Percentiles rank a stretch among this genome's conserved stretches.
phyloP scores from a whole-genome alignment of 1,140 invertebrate species.

The Zaprionus nigranus region DNA sequence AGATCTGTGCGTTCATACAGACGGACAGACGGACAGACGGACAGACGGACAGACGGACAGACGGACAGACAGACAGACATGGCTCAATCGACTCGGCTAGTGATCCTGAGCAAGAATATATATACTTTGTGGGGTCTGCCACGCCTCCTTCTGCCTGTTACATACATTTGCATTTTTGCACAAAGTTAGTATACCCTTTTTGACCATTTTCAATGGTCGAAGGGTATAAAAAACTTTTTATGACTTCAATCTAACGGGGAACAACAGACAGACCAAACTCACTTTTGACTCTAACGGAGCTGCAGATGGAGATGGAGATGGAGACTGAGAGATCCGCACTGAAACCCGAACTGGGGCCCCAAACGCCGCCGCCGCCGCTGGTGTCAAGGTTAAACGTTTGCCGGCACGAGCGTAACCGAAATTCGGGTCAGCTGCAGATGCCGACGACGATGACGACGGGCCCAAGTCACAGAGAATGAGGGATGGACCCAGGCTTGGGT shows the following conservation, averaged over 20 bases:
- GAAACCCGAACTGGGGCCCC: conserved; percentile 2
- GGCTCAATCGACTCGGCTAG: too few relatives aligned
- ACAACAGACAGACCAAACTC: conserved; percentile 40
- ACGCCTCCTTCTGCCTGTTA: too few relatives aligned
- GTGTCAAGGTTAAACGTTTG: conserved; percentile 76
- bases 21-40: too few relatives aligned
- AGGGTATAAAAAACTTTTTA: conserved; percentile 61
- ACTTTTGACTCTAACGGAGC: conserved; percentile 66
- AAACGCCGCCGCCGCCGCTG: conserved; percentile 38
- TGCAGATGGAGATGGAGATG: too few relatives aligned
- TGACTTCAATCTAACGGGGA: conserved; percentile 70
- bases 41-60: too few relatives aligned
- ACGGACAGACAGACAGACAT: too few relatives aligned
- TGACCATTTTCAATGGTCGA: too few relatives aligned
- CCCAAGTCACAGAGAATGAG: neutral
- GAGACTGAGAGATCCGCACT: conserved; percentile 5
- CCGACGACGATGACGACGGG: neutral
- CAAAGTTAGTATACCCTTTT: too few relatives aligned
- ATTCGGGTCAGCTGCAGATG: conserved; percentile 63
- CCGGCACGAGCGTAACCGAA: conserved; percentile 69
- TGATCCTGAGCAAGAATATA: too few relatives aligned
- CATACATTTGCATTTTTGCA: too few relatives aligned
- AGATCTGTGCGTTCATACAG: too few relatives aligned
- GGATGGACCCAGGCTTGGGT: neutral
- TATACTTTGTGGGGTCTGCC: too few relatives aligned